A percentile compares a stretch with the other conserved stretches of the same genome.
Evolutionary conservation across 2,113 vertebrate species (phyloP).

Genomic region (Megaptera novaeangliae): DNA sequence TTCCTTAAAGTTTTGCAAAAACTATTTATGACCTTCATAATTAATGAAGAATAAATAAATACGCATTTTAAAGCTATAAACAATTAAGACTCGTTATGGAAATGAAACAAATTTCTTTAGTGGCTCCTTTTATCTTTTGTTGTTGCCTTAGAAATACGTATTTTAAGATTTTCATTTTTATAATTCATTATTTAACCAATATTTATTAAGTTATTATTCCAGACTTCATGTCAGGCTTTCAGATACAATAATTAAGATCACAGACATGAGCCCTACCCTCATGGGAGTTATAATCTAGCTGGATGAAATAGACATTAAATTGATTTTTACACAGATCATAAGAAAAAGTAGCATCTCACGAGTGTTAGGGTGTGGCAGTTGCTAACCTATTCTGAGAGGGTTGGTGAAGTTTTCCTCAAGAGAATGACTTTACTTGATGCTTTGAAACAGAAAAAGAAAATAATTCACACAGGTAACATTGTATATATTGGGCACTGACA

Average conservation of each 20-base stretch:
- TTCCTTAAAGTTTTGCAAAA: not conserved
- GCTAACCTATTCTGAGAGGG: not conserved
- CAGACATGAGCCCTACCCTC: not conserved
- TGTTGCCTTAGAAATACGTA: not conserved
- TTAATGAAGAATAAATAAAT: not conserved
- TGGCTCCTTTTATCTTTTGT: not conserved
- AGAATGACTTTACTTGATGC: not conserved
- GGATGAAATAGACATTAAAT: not conserved
- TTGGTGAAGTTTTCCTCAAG: not conserved
- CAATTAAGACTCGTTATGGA: not conserved
- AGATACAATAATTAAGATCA: not conserved
- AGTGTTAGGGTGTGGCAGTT: not conserved
- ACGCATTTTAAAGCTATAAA: not conserved
- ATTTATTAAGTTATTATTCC: not conserved
- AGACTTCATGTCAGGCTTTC: not conserved
- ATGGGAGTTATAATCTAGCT: not conserved
- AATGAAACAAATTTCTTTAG: not conserved
- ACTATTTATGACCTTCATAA: not conserved
- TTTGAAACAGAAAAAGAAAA: not conserved
- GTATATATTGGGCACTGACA: not conserved
- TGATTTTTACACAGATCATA: not conserved
- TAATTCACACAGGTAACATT: not conserved
- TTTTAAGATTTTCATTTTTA: not conserved
- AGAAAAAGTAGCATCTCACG: not conserved
- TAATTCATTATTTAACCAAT: not conserved